Percentiles rank a stretch among this genome's conserved stretches.
Evolutionary conservation across 1,140 invertebrate genomes (phyloP).

Genomic region (Branchinecta lindahli): DNA sequence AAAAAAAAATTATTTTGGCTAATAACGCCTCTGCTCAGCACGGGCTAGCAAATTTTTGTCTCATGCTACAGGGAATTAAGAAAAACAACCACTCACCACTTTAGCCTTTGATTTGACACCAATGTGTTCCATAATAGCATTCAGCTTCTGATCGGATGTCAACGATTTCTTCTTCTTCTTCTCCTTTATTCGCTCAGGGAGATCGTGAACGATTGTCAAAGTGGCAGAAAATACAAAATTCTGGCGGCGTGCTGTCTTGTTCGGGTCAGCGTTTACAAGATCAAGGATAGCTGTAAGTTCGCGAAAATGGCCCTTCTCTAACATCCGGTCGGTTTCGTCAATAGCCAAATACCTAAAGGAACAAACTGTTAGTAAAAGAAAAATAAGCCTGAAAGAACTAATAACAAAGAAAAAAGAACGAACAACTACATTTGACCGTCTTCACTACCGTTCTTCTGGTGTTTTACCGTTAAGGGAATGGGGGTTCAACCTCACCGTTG

Average conservation of each 20-base stretch:
- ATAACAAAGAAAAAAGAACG: constrained; percentile 12
- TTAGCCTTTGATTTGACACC: constrained; percentile 34
- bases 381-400: constrained; percentile 10
- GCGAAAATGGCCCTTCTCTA: constrained; percentile 90
- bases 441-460: constrained; percentile 7
- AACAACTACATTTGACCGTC: not conserved
- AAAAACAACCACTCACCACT: constrained; percentile 30
- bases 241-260: constrained; percentile 45
- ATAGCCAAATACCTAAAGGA: constrained; percentile 65
- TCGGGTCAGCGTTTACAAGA: constrained; percentile 49
- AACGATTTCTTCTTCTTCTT: constrained; percentile 41
- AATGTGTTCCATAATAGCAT: constrained; percentile 33
- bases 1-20: too few relatives aligned
- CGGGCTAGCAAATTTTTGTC: too few relatives aligned
- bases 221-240: constrained; percentile 98
- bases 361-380: not conserved
- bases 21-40: too few relatives aligned
- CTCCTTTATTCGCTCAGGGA: constrained; percentile 58
- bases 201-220: constrained; percentile 69
- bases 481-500: too few relatives aligned
- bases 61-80: too few relatives aligned
- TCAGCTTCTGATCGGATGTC: constrained; percentile 51
- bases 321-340: constrained; percentile 97
- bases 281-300: constrained; percentile 71
- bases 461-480: too few relatives aligned